Conservation (phyloP, 2,113 vertebrate species). For the Microtus richardsoni region DNA sequence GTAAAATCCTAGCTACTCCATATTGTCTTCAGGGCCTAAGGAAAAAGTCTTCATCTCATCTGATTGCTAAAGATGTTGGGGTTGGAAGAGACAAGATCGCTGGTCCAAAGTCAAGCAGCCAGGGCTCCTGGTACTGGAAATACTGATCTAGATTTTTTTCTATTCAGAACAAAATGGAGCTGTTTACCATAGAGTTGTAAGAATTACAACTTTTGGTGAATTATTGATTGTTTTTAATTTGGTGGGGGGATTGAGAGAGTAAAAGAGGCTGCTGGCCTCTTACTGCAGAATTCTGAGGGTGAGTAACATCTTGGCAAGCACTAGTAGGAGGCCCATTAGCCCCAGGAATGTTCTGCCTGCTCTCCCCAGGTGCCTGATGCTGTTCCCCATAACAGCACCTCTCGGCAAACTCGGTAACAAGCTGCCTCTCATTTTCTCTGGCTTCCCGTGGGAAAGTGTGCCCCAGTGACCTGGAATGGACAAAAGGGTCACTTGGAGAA, state of each 20-base stretch:
- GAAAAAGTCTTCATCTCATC: not conserved
- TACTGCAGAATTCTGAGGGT: not conserved
- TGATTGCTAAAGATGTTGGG: not conserved
- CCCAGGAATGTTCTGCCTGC: no score
- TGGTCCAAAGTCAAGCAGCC: not conserved
- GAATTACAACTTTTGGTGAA: not conserved
- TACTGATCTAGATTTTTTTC: not conserved
- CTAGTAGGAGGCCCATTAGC: not conserved
- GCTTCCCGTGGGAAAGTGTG: not conserved
- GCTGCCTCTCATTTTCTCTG: not conserved
- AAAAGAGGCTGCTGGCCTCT: not conserved
- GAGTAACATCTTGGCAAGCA: no score
- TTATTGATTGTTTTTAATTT: not conserved
- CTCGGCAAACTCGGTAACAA: not conserved
- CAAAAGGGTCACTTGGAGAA: constrained; percentile 37
- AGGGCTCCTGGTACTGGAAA: not conserved
- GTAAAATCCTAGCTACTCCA: not conserved
- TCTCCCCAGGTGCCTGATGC: not conserved
- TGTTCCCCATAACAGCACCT: no score
- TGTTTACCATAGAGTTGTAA: not conserved
- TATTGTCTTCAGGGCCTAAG: no score
- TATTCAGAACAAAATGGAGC: not conserved
- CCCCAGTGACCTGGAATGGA: constrained; percentile 6
- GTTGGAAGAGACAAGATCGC: not conserved
- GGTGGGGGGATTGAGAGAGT: not conserved